These are phyloP conservation scores for Centropristis striata DNA, from an alignment of 2,113 vertebrate species.

Conservation along the genomic window DNA sequence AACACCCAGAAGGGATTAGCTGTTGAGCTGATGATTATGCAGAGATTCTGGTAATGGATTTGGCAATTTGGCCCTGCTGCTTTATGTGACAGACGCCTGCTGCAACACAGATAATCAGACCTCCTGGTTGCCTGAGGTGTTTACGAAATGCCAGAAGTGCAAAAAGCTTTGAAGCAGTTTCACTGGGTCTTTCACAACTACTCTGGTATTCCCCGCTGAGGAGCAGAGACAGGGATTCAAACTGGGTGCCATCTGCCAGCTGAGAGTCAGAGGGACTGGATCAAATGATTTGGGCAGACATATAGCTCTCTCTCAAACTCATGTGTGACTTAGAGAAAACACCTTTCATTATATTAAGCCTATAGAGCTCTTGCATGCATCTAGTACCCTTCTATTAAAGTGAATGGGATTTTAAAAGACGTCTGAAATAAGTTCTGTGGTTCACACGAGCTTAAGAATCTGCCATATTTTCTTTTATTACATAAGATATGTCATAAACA, in stretches of 20 bases:
- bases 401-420: no score
- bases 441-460: no score
- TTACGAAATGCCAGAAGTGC: conserved; percentile 31
- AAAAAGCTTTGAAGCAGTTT: conserved; percentile 11
- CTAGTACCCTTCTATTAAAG: no score
- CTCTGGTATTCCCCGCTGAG: conserved; percentile 33
- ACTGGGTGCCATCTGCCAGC: conserved; percentile 55
- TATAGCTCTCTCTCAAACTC: no score
- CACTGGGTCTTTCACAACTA: conserved; percentile 25
- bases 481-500: no score
- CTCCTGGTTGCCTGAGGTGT: conserved; percentile 26
- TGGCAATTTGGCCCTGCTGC: background rate
- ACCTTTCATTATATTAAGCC: no score
- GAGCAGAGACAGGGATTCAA: conserved; percentile 26
- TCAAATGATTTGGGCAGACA: background rate
- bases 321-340: no score
- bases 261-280: conserved; percentile 1
- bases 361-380: no score
- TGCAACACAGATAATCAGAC: conserved; percentile 20
- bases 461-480: no score
- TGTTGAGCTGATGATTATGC: background rate
- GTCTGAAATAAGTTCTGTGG: no score
- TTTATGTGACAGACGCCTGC: conserved; percentile 20
- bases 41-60: conserved; percentile 8
- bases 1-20: background rate